These are phyloP conservation scores for Semnornis frantzii DNA, from an alignment of 2,113 vertebrate genomes.

Conservation along the genomic window DNA sequence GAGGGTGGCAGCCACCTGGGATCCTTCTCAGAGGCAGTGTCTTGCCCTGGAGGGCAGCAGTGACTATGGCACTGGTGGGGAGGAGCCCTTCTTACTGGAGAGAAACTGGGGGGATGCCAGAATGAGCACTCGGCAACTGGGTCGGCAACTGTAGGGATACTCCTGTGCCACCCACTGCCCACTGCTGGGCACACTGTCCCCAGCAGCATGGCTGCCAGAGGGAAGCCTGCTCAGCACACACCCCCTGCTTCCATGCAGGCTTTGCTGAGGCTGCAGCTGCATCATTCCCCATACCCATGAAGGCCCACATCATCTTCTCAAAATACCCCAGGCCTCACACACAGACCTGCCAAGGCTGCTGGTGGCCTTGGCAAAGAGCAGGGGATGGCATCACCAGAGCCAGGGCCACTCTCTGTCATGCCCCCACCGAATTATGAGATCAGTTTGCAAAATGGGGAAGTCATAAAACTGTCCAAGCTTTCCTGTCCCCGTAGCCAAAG, in stretches of 20 bases:
- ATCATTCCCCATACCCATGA: neutral
- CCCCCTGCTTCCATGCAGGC: neutral
- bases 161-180: conserved; percentile 10
- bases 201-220: neutral
- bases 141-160: rapidly evolving
- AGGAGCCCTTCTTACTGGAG: neutral
- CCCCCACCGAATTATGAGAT: neutral
- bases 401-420: neutral
- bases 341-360: neutral
- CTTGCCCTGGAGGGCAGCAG: neutral
- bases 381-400: neutral
- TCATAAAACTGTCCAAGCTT: too few species aligned
- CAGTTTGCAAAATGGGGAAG: too few species aligned
- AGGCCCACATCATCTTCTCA: neutral
- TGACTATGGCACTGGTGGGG: neutral
- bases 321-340: neutral
- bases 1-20: neutral
- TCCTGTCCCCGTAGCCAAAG: neutral
- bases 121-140: neutral
- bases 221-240: neutral
- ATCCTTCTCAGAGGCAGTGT: neutral
- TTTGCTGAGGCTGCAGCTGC: neutral
- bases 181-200: neutral
- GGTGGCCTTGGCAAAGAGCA: neutral
- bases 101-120: neutral